phyloP scores from a whole-genome alignment of 2,888 invertebrate genomes.

The Branchipolynoe longqiensis region DNA sequence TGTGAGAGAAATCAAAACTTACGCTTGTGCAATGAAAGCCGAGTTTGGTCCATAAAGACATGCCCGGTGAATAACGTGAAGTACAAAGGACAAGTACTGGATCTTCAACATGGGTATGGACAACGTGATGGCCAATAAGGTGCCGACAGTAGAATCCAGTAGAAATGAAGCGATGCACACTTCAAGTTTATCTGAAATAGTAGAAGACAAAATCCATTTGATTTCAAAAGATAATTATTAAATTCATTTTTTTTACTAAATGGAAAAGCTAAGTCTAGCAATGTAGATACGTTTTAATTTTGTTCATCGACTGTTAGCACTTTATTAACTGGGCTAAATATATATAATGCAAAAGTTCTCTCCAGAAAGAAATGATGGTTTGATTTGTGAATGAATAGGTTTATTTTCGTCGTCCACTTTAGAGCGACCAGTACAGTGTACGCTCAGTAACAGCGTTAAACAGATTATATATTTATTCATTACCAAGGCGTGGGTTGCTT shows the following conservation, averaged over 20 bases:
- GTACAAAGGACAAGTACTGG: slow-evolving; percentile 68
- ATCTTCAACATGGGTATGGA: slow-evolving; percentile 68
- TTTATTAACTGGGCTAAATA: too few relatives aligned
- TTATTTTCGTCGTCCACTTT: too few relatives aligned
- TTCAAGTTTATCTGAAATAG: slow-evolving; percentile 68
- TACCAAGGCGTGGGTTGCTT: slow-evolving; percentile 62
- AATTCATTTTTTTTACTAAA: background rate
- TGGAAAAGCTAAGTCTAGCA: background rate
- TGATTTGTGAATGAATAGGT: too few relatives aligned
- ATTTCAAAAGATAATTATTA: background rate
- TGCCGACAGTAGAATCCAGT: slow-evolving; percentile 66
- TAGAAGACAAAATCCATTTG: background rate
- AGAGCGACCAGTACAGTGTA: too few relatives aligned
- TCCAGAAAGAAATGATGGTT: too few relatives aligned
- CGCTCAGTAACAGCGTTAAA: background rate
- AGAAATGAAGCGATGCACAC: slow-evolving; percentile 68
- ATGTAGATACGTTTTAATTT: too few relatives aligned
- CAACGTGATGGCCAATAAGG: slow-evolving; percentile 66
- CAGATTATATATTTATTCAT: background rate
- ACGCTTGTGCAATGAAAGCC: slow-evolving; percentile 71
- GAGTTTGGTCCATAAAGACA: slow-evolving; percentile 70
- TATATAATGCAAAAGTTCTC: too few relatives aligned
- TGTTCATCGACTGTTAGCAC: too few relatives aligned
- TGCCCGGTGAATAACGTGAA: slow-evolving; percentile 68
- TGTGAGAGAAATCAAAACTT: too few relatives aligned